A percentile compares a stretch with the other conserved stretches of the same genome.
These are phyloP conservation scores for Coregonus clupeaformis DNA, from an alignment of 2,113 vertebrate species.

Conservation along the genomic window DNA sequence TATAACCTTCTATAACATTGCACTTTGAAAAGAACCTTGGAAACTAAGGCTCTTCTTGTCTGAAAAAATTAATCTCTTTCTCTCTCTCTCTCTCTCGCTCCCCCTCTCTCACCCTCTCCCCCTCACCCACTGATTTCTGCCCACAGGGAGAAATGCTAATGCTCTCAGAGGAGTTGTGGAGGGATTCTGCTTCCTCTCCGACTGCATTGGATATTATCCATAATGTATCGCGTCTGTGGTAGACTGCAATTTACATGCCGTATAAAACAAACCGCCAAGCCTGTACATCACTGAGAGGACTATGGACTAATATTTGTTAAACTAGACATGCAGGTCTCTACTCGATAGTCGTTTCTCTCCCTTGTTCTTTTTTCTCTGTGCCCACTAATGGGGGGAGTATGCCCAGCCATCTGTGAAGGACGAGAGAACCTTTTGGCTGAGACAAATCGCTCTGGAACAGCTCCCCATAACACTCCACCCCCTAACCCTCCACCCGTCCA, in stretches of 20 bases:
- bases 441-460: conserved; percentile 73
- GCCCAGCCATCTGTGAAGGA: conserved; percentile 76
- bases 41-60: conserved; percentile 43
- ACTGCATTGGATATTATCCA: conserved; percentile 54
- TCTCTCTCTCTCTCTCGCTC: conserved; percentile 33
- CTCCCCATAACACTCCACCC: conserved; percentile 23
- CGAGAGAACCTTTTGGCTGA: conserved; percentile 72
- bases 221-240: conserved; percentile 43
- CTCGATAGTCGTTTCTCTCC: conserved; percentile 31
- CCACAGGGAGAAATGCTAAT: conserved; percentile 65
- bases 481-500: not conserved
- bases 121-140: conserved; percentile 20
- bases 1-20: conserved; percentile 59
- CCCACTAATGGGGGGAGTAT: conserved; percentile 61
- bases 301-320: conserved; percentile 36
- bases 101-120: too few relatives aligned
- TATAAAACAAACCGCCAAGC: conserved; percentile 34
- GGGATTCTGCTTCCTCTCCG: conserved; percentile 60
- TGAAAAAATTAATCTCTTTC: conserved; percentile 40
- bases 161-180: conserved; percentile 61
- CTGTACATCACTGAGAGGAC: conserved; percentile 34
- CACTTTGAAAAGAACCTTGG: conserved; percentile 54
- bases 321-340: conserved; percentile 59
- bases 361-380: conserved; percentile 39
- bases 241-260: conserved; percentile 49